phyloP scores from a whole-genome alignment of 1,140 invertebrate genomes.

The Heliothis subflexa region DNA sequence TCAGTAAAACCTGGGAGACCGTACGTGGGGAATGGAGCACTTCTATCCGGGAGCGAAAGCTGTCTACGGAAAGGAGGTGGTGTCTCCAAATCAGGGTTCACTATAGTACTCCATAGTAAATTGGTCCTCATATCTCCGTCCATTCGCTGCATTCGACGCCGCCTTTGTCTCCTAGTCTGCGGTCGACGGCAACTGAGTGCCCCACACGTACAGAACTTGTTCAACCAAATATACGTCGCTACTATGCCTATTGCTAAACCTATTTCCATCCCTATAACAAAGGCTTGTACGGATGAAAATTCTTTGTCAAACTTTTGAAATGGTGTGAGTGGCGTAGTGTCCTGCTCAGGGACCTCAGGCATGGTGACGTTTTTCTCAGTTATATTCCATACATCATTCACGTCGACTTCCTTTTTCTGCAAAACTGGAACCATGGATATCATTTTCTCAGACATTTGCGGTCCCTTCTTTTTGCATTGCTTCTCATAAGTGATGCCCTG shows the following conservation, averaged over 20 bases:
- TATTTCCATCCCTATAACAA: slow-evolving; percentile 79
- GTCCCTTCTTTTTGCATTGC: slow-evolving; percentile 67
- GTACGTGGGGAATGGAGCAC: slow-evolving; percentile 58
- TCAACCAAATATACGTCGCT: slow-evolving; percentile 79
- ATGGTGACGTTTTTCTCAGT: slow-evolving; percentile 60
- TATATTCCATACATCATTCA: slow-evolving; percentile 78
- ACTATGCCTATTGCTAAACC: slow-evolving; percentile 79
- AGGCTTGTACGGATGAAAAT: slow-evolving; percentile 78
- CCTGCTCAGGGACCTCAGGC: slow-evolving; percentile 21
- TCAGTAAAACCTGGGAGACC: slow-evolving; percentile 56
- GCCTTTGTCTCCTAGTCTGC: slow-evolving; percentile 57
- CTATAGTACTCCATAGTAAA: slow-evolving; percentile 74
- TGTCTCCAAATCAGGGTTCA: slow-evolving; percentile 75
- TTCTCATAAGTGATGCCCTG: slow-evolving; percentile 71
- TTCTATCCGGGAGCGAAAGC: slow-evolving; percentile 66
- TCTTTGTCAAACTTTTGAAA: slow-evolving; percentile 78
- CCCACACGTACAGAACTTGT: slow-evolving; percentile 70
- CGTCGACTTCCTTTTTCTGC: slow-evolving; percentile 64
- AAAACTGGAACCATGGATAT: slow-evolving; percentile 62
- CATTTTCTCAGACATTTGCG: slow-evolving; percentile 83
- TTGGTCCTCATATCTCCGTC: slow-evolving; percentile 76
- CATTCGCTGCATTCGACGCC: slow-evolving; percentile 60
- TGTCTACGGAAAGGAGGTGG: slow-evolving; percentile 75
- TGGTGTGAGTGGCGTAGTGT: slow-evolving; percentile 63
- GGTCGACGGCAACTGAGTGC: slow-evolving; percentile 60